Evolutionary conservation across 2,888 invertebrate genomes (phyloP).

Genomic region (Machimus atricapillus): DNA sequence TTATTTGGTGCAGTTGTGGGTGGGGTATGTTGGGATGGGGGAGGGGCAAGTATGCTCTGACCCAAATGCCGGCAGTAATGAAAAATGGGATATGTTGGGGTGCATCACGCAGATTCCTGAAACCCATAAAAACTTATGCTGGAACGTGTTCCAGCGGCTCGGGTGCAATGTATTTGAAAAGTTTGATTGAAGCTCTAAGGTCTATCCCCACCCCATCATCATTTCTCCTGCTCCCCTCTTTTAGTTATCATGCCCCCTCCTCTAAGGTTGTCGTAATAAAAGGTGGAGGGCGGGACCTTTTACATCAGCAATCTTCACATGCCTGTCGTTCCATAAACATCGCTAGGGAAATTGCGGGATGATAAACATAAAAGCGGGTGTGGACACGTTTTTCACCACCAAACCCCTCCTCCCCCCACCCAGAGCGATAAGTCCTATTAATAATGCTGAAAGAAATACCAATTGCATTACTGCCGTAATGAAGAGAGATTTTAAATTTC

Average conservation of each 20-base stretch:
- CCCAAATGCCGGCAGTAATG: background rate
- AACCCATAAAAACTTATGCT: slow-evolving; percentile 11
- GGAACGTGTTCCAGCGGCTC: background rate
- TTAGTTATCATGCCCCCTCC: no score
- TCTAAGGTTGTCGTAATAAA: background rate
- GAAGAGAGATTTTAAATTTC: slow-evolving; percentile 4
- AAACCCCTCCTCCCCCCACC: background rate
- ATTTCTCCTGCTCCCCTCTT: no score
- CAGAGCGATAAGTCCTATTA: background rate
- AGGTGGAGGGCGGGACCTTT: background rate
- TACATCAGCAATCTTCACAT: background rate
- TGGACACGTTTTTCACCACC: background rate
- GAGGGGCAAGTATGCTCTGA: background rate
- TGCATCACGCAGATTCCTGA: slow-evolving; percentile 2
- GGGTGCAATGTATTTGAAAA: background rate
- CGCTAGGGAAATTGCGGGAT: background rate
- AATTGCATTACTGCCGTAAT: background rate
- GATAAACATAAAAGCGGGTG: background rate
- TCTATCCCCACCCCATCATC: background rate
- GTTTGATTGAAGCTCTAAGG: background rate
- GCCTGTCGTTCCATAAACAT: background rate
- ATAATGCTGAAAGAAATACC: background rate
- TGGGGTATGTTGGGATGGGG: background rate
- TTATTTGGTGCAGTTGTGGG: background rate
- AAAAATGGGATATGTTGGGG: background rate